These are phyloP conservation scores for Chanos chanos DNA, from an alignment of 2,797 vertebrate species.

Conservation along the genomic window DNA sequence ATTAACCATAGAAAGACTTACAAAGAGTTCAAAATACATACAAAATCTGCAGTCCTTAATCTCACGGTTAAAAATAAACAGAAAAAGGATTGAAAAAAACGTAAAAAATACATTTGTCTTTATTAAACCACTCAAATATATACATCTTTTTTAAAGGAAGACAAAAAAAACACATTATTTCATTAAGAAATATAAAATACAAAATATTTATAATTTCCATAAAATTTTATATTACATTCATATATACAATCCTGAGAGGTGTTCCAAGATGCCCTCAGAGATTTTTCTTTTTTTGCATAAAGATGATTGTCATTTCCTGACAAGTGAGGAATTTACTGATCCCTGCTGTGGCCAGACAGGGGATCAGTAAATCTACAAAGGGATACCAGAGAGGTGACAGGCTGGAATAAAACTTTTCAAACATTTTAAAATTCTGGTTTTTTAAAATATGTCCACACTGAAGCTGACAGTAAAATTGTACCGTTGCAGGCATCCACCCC, in stretches of 20 bases:
- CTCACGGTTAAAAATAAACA: not conserved
- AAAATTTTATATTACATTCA: conserved; percentile 31
- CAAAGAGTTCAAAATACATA: too few species aligned
- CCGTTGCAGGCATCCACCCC: too few species aligned
- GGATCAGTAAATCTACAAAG: too few species aligned
- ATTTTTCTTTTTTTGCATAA: conserved; percentile 35
- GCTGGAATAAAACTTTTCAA: conserved; percentile 14
- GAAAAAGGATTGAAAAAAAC: not conserved
- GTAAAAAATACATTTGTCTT: conserved; percentile 35
- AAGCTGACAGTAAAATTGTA: not conserved
- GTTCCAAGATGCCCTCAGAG: not conserved
- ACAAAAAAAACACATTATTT: conserved; percentile 3
- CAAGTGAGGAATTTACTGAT: too few species aligned
- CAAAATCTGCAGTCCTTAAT: too few species aligned
- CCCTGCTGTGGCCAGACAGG: too few species aligned
- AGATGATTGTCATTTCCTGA: conserved; percentile 31
- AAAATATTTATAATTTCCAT: conserved; percentile 21
- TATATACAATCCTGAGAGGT: conserved; percentile 3
- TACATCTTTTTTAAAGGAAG: conserved; percentile 30
- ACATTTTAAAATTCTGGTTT: not conserved
- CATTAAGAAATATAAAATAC: conserved; percentile 1
- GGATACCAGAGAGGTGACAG: too few species aligned
- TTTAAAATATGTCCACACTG: not conserved
- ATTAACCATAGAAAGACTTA: too few species aligned
- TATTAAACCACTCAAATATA: conserved; percentile 48